Evolutionary conservation across 2,113 vertebrate species (phyloP).

Genomic region (Rhinopithecus roxellana): DNA sequence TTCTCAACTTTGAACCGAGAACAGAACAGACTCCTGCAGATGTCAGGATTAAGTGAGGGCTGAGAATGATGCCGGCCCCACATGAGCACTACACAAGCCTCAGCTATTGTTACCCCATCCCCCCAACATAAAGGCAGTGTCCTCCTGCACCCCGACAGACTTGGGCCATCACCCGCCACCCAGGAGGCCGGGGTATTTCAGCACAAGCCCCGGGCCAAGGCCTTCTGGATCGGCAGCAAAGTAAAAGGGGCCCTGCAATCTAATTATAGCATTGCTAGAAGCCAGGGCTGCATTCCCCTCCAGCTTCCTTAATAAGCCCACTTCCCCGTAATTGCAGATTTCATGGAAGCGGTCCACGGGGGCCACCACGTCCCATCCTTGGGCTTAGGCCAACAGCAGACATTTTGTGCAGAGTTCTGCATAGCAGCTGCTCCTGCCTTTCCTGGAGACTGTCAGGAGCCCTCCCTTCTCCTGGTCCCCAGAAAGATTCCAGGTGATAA

Average conservation of each 20-base stretch:
- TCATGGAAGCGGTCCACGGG: background rate
- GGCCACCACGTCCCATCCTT: background rate
- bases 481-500: fast-evolving
- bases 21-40: background rate
- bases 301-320: background rate
- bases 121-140: fast-evolving
- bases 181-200: background rate
- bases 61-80: background rate
- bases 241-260: background rate
- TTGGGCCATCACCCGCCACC: background rate
- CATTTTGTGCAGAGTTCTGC: background rate
- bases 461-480: background rate
- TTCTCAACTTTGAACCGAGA: background rate
- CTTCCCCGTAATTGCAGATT: background rate
- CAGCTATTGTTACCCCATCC: fast-evolving
- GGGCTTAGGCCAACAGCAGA: background rate
- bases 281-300: background rate
- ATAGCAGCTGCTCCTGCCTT: background rate
- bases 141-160: background rate
- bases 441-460: background rate
- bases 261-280: background rate
- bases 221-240: background rate
- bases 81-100: fast-evolving
- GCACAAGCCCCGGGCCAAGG: background rate
- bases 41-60: background rate